Conservation (phyloP, 2,888 invertebrate species). For the Cerastis rubricosa region DNA sequence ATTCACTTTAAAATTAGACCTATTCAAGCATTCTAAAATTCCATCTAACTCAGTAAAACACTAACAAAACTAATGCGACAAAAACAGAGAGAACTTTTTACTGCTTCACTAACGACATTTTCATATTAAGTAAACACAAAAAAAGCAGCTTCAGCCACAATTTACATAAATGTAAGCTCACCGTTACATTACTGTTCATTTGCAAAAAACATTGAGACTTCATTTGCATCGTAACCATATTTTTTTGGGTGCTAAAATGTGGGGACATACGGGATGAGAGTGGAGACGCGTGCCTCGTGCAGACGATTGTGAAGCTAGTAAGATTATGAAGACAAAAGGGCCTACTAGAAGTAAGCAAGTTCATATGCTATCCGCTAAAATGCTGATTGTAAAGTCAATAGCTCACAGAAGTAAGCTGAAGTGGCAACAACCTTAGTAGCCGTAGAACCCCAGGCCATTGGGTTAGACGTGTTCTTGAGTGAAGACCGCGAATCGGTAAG, state of each 20-base stretch:
- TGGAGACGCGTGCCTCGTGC: not conserved
- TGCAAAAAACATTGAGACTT: constrained; percentile 63
- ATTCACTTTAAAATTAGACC: not conserved
- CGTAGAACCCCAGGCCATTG: not conserved
- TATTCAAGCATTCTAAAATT: constrained; percentile 19
- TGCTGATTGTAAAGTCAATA: not conserved
- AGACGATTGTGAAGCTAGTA: not conserved
- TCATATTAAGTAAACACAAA: constrained; percentile 65
- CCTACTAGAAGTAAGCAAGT: not conserved
- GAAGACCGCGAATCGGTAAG: not conserved
- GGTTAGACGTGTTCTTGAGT: not conserved
- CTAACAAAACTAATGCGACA: constrained; percentile 34
- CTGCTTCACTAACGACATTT: constrained; percentile 62
- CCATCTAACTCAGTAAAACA: constrained; percentile 10
- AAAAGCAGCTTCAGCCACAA: constrained; percentile 42
- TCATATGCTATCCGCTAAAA: not conserved
- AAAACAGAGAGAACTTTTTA: constrained; percentile 37
- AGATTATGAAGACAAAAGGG: not conserved
- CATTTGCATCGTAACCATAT: constrained; percentile 67
- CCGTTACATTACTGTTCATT: constrained; percentile 63
- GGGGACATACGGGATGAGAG: constrained; percentile 22
- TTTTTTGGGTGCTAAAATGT: constrained; percentile 56
- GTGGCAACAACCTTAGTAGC: not conserved
- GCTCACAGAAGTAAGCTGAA: not conserved
- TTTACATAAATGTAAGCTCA: constrained; percentile 68